Conservation (phyloP, 2,888 invertebrate genomes). For the Ectropis crepuscularia region DNA sequence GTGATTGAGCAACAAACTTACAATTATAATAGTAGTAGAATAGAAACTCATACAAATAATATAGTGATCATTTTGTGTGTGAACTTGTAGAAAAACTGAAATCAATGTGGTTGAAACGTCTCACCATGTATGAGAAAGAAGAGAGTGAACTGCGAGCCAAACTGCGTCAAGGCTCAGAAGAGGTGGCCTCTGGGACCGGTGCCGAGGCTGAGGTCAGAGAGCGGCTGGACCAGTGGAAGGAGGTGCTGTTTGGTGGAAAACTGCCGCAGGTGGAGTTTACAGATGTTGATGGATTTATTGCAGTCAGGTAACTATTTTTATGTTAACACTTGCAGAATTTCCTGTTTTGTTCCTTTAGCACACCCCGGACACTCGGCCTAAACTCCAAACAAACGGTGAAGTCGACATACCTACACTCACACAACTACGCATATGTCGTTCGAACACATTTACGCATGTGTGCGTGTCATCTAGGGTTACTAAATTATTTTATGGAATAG, state of each 20-base stretch:
- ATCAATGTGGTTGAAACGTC: conserved; percentile 86
- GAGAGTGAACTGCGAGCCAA: conserved; percentile 80
- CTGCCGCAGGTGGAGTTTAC: conserved; percentile 68
- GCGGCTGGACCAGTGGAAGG: conserved; percentile 82
- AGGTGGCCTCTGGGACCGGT: conserved; percentile 63
- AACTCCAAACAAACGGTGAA: too few relatives aligned
- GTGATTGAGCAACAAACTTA: too few relatives aligned
- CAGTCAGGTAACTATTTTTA: conserved; percentile 58
- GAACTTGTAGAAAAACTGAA: conserved; percentile 82
- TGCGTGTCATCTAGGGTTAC: too few relatives aligned
- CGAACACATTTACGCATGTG: too few relatives aligned
- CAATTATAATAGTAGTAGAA: neutral
- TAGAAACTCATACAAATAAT: too few relatives aligned
- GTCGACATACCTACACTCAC: too few relatives aligned
- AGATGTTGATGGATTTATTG: conserved; percentile 60
- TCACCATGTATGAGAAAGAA: conserved; percentile 87
- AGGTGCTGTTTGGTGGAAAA: conserved; percentile 81
- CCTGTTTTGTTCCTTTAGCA: neutral
- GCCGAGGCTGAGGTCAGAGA: conserved; percentile 67
- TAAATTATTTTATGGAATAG: too few relatives aligned
- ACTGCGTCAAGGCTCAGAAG: conserved; percentile 69
- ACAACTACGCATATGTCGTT: too few relatives aligned
- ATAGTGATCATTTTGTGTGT: conserved; percentile 1
- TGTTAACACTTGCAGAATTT: neutral
- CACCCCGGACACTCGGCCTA: too few relatives aligned